These are phyloP conservation scores for Nineta flava DNA, from an alignment of 2,888 invertebrate species.

Conservation along the genomic window DNA sequence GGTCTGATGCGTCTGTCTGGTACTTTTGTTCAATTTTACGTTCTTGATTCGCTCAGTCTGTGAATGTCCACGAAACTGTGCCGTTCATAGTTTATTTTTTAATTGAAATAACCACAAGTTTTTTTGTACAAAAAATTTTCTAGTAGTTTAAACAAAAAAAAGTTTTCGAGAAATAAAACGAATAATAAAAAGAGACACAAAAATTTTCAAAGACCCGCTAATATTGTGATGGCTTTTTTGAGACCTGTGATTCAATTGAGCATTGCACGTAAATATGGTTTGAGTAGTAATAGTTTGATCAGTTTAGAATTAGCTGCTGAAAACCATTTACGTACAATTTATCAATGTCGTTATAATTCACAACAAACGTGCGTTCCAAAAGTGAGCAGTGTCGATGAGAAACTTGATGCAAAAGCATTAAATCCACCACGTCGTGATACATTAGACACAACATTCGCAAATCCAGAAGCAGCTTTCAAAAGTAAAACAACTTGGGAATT, in stretches of 20 bases:
- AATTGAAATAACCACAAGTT: neutral
- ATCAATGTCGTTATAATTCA: neutral
- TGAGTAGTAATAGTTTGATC: constrained; percentile 18
- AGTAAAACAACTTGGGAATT: constrained; percentile 91
- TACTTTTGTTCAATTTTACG: neutral
- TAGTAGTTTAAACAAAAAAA: neutral
- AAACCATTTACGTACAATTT: constrained; percentile 19
- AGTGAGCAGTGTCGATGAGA: constrained; percentile 7
- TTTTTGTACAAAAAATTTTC: neutral
- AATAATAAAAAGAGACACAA: neutral
- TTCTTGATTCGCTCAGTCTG: neutral
- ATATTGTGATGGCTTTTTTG: constrained; percentile 29
- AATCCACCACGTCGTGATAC: constrained; percentile 36
- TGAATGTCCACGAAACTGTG: neutral
- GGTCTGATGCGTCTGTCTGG: neutral
- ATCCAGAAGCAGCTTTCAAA: constrained; percentile 82
- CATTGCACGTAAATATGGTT: constrained; percentile 26
- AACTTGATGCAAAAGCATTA: neutral
- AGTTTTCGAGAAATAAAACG: neutral
- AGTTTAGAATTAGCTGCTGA: constrained; percentile 15
- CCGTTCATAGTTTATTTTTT: neutral
- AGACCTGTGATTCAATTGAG: constrained; percentile 27
- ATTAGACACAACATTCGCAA: constrained; percentile 72
- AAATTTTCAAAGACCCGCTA: neutral
- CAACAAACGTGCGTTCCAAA: constrained; percentile 3